Conservation (phyloP, 1,140 invertebrate species). For the Drosophila auraria region DNA sequence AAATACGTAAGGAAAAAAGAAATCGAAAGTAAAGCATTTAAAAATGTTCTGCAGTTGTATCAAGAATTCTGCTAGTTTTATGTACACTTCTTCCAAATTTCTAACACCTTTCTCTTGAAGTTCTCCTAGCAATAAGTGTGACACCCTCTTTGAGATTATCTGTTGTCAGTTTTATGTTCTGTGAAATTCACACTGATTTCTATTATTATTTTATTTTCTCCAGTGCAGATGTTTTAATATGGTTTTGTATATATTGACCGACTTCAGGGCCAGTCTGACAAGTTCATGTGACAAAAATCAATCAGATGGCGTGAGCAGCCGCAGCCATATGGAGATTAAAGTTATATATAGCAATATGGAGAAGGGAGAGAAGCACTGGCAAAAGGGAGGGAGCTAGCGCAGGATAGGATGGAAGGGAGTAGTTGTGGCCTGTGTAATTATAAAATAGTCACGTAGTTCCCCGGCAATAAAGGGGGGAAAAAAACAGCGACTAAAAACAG, state of each 20-base stretch:
- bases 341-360: conserved; percentile 34
- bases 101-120: not conserved
- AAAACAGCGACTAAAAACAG: conserved; percentile 48
- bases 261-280: conserved; percentile 68
- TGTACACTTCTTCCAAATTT: not conserved
- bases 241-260: conserved; percentile 50
- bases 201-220: not conserved
- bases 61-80: too few species aligned
- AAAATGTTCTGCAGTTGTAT: not conserved
- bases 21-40: not conserved
- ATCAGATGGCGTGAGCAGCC: conserved; percentile 65
- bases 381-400: not conserved
- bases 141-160: not conserved
- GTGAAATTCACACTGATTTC: not conserved
- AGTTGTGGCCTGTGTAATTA: conserved; percentile 44
- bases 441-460: conserved; percentile 73
- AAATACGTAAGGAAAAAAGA: not conserved
- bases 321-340: conserved; percentile 72
- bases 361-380: not conserved
- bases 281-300: conserved; percentile 73
- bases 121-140: not conserved
- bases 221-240: conserved; percentile 27
- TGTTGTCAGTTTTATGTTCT: not conserved
- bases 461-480: conserved; percentile 21
- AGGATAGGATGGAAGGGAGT: conserved; percentile 5